phyloP scores from a whole-genome alignment of 92 coral and sea anemone genomes.

The Palythoa caribaeorum region DNA sequence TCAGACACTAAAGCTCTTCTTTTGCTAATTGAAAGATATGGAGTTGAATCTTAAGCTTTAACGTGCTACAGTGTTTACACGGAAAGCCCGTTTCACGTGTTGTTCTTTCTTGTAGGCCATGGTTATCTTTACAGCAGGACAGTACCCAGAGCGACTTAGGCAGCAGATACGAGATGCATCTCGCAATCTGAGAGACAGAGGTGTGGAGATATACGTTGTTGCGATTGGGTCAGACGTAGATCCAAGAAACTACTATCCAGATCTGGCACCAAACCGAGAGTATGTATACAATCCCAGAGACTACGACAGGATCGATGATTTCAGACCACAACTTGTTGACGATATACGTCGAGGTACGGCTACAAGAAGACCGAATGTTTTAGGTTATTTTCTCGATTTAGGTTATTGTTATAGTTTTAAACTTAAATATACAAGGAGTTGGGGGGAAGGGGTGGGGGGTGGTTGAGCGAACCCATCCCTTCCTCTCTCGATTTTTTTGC shows the following conservation, averaged over 20 bases:
- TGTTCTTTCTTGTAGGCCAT: background rate
- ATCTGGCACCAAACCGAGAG: background rate
- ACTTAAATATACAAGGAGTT: too few species aligned
- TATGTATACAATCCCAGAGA: conserved; percentile 59
- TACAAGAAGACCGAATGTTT: too few species aligned
- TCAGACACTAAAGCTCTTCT: too few species aligned
- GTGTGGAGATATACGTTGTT: conserved; percentile 74
- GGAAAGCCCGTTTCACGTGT: background rate
- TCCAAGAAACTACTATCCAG: conserved; percentile 40
- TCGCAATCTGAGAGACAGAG: conserved; percentile 57
- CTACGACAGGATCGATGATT: conserved; percentile 57
- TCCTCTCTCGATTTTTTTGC: too few species aligned
- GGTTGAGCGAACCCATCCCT: too few species aligned
- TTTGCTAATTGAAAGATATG: too few species aligned
- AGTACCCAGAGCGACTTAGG: conserved; percentile 6
- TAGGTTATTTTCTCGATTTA: too few species aligned
- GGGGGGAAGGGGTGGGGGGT: too few species aligned
- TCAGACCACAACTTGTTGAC: conserved; percentile 28
- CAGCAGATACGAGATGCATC: conserved; percentile 37
- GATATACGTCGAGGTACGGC: conserved; percentile 3
- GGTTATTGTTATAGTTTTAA: too few species aligned
- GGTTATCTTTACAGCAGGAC: conserved; percentile 39
- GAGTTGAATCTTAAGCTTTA: too few species aligned
- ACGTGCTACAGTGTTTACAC: too few species aligned
- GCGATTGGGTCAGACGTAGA: conserved; percentile 60